phyloP scores from a whole-genome alignment of 2,888 invertebrate genomes.

The Acronicta aceris region DNA sequence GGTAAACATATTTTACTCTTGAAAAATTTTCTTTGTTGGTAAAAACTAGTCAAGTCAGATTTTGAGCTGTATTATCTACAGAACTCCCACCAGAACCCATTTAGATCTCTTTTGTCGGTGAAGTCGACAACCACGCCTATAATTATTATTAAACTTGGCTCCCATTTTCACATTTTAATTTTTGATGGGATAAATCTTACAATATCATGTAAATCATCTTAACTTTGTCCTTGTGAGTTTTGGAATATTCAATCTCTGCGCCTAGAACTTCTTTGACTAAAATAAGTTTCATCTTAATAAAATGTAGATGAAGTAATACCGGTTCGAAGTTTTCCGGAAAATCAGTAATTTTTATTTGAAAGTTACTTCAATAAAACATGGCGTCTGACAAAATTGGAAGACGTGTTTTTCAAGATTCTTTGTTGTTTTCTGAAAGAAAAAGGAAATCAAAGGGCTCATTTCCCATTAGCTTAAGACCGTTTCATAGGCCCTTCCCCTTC shows the following conservation, averaged over 20 bases:
- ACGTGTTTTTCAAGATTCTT: conserved; percentile 2
- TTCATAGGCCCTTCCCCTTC: too few relatives aligned
- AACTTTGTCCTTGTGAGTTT: conserved; percentile 51
- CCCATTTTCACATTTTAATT: too few relatives aligned
- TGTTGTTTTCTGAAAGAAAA: background rate
- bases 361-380: conserved; percentile 26
- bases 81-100: too few relatives aligned
- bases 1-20: too few relatives aligned
- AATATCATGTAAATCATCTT: conserved; percentile 28
- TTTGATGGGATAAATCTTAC: background rate
- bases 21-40: too few relatives aligned
- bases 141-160: too few relatives aligned
- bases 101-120: too few relatives aligned
- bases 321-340: conserved; percentile 52
- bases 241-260: conserved; percentile 70
- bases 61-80: too few relatives aligned
- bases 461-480: too few relatives aligned
- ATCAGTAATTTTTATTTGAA: conserved; percentile 33
- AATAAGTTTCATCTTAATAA: conserved; percentile 74
- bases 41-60: too few relatives aligned
- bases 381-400: conserved; percentile 17
- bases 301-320: conserved; percentile 75
- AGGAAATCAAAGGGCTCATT: too few relatives aligned
- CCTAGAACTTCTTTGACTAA: conserved; percentile 58
- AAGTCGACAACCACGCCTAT: too few relatives aligned